These are phyloP conservation scores for Stenodera caucasica DNA, from an alignment of 2,888 invertebrate species.

Conservation along the genomic window DNA sequence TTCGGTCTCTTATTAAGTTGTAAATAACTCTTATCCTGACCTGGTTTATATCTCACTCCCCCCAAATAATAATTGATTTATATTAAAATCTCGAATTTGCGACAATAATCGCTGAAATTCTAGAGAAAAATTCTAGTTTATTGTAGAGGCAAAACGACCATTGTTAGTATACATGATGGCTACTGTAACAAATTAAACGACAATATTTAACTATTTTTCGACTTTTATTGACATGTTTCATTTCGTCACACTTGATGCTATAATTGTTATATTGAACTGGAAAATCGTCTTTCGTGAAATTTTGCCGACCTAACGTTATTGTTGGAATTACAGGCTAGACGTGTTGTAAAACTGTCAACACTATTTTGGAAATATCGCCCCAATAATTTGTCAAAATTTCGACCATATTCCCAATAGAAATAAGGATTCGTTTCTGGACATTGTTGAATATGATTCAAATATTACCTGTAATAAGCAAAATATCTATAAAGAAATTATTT, in stretches of 20 bases:
- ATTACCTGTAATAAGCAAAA: not conserved
- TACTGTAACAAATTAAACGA: constrained; percentile 10
- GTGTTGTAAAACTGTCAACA: constrained; percentile 15
- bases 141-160: not conserved
- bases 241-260: not conserved
- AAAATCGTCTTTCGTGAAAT: not conserved
- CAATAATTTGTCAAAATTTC: not conserved
- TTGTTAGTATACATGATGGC: not conserved
- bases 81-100: not conserved
- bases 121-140: not conserved
- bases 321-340: not conserved
- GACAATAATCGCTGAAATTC: not conserved
- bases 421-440: not conserved
- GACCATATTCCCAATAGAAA: not conserved
- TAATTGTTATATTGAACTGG: not conserved
- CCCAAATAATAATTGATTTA: constrained; percentile 13
- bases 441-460: not conserved
- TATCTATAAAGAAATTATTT: not conserved
- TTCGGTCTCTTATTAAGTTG: constrained; percentile 41
- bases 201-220: constrained; percentile 7
- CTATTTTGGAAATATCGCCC: constrained; percentile 11
- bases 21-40: constrained; percentile 42
- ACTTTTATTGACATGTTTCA: constrained; percentile 12
- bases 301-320: not conserved
- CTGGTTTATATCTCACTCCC: constrained; percentile 32